phyloP scores from a whole-genome alignment of 1,140 invertebrate species.

The Eriosoma lanigerum region DNA sequence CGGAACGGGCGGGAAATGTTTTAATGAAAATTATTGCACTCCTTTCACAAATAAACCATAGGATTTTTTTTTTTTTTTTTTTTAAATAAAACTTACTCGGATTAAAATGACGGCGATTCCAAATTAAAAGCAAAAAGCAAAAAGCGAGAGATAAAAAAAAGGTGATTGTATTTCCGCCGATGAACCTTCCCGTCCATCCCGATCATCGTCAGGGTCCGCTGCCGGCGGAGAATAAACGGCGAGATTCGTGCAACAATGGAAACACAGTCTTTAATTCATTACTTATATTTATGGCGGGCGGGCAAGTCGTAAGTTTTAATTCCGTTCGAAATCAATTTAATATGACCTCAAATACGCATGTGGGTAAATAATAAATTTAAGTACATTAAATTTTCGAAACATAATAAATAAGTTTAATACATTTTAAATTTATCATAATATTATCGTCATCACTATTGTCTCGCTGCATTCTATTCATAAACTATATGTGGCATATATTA shows the following conservation, averaged over 20 bases:
- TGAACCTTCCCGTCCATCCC: background rate
- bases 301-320: background rate
- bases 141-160: background rate
- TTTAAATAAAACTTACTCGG: conserved; percentile 24
- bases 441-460: too few relatives aligned
- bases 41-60: conserved; percentile 27
- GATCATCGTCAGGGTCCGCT: background rate
- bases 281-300: background rate
- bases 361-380: too few relatives aligned
- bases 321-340: too few relatives aligned
- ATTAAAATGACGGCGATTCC: conserved; percentile 37
- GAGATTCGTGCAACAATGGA: conserved; percentile 4
- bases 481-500: too few relatives aligned
- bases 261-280: conserved; percentile 27
- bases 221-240: background rate
- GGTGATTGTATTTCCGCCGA: conserved; percentile 25
- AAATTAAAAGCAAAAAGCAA: conserved; percentile 11
- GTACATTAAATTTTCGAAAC: too few relatives aligned
- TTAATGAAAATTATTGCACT: conserved; percentile 51
- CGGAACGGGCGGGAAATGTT: conserved; percentile 10
- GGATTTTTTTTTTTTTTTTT: background rate
- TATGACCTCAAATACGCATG: too few relatives aligned
- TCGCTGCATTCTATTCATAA: too few relatives aligned
- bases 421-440: too few relatives aligned
- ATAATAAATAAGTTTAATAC: too few relatives aligned